A percentile compares a stretch with the other conserved stretches of the same genome.
phyloP scores from a whole-genome alignment of 2,113 vertebrate species.

The Lutjanus erythropterus region DNA sequence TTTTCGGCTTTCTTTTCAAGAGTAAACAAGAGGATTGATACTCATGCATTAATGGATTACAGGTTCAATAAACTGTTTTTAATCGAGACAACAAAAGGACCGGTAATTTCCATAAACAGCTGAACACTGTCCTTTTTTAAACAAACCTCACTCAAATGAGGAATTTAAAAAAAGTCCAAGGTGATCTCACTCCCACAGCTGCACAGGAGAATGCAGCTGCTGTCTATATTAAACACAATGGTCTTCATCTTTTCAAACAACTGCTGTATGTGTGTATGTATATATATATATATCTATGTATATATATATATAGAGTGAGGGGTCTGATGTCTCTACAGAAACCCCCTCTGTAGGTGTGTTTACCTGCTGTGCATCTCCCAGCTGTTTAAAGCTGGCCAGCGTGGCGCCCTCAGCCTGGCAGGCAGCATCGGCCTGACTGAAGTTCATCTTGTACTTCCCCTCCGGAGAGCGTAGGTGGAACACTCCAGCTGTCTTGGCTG shows the following conservation, averaged over 20 bases:
- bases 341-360: neutral
- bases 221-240: neutral
- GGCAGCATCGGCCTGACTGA: slow-evolving; percentile 83
- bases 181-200: neutral
- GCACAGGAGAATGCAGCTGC: neutral
- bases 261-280: neutral
- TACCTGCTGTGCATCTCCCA: slow-evolving; percentile 95
- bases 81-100: too few species aligned
- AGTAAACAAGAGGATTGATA: too few species aligned
- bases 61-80: too few species aligned
- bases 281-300: neutral
- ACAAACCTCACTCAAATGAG: too few species aligned
- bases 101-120: too few species aligned
- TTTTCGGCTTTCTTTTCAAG: too few species aligned
- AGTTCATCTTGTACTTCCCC: slow-evolving; percentile 90
- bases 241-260: neutral
- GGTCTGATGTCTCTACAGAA: slow-evolving; percentile 13
- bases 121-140: too few species aligned
- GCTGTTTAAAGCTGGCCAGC: slow-evolving; percentile 89
- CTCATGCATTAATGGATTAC: too few species aligned
- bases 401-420: slow-evolving; percentile 88
- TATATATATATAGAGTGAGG: neutral
- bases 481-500: slow-evolving; percentile 92
- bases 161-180: neutral
- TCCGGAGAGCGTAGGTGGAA: slow-evolving; percentile 90